These are phyloP conservation scores for Selene dorsalis DNA, from an alignment of 2,797 vertebrate genomes.

Conservation along the genomic window DNA sequence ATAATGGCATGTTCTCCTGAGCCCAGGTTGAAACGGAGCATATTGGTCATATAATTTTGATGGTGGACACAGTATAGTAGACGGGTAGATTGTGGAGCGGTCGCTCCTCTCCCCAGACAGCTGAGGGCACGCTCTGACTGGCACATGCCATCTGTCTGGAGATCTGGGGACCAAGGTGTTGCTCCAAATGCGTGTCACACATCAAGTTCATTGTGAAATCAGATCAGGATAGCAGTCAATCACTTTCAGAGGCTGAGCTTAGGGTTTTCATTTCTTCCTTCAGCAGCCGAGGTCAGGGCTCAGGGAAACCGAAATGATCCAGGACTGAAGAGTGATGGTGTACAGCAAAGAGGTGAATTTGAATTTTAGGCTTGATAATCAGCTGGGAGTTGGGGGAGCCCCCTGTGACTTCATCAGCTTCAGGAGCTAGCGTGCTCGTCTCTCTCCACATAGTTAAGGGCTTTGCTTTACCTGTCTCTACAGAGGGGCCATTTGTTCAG, in stretches of 20 bases:
- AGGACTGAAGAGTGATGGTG: background rate
- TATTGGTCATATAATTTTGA: slow-evolving; percentile 69
- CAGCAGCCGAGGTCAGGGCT: slow-evolving; percentile 34
- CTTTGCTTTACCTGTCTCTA: slow-evolving; percentile 65
- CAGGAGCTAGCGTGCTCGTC: slow-evolving; percentile 31
- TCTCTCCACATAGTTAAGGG: slow-evolving; percentile 24
- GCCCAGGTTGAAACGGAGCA: slow-evolving; percentile 48
- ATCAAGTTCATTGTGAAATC: slow-evolving; percentile 44
- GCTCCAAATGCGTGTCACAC: slow-evolving; percentile 42
- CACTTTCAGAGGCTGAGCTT: slow-evolving; percentile 23
- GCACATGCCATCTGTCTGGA: slow-evolving; percentile 70
- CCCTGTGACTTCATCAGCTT: slow-evolving; percentile 60
- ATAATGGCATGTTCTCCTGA: slow-evolving; percentile 47
- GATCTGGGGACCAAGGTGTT: slow-evolving; percentile 60
- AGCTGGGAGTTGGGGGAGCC: slow-evolving; percentile 21
- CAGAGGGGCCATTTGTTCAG: slow-evolving; percentile 64
- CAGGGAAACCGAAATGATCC: slow-evolving; percentile 19
- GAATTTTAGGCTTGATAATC: slow-evolving; percentile 41
- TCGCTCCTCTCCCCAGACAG: slow-evolving; percentile 46
- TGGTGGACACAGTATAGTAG: slow-evolving; percentile 39
- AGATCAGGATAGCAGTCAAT: slow-evolving; percentile 19
- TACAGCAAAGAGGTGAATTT: slow-evolving; percentile 17
- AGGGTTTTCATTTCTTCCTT: slow-evolving; percentile 32
- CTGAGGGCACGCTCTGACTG: slow-evolving; percentile 59
- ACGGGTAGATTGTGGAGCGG: slow-evolving; percentile 32